Base-by-base conservation (phyloP, 1,140 invertebrate species). In the Heterodera carotae region DNA sequence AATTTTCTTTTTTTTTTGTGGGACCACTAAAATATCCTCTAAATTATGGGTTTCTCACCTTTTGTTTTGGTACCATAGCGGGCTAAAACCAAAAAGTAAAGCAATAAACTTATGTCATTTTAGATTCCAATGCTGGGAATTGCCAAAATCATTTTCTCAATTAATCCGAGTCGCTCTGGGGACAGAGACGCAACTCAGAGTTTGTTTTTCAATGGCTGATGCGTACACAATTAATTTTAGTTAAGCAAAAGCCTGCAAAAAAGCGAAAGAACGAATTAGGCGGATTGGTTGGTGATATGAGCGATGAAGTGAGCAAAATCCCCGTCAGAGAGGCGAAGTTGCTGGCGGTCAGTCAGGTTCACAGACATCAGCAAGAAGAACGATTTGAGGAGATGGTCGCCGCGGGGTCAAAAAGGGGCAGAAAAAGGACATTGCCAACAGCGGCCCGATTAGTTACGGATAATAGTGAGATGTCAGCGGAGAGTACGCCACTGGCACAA, bases 251-350 rank as follows among this genome's bases (percentile, higher is more conserved):
- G 18, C 64, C 66, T 7, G n/a, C 31, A 7, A 76, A 75, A 69
- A 68, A 43, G 27, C 43, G 72, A 29, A 74, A 64, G 39, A 74
- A 39, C n/a, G 72, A 74, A 62, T 62, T 74, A 15, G 72, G 72
- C 43, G 72, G 72, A 8, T 33, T 74, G 59, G 56, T 34, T 33
- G 59, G 69, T 76, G 43, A 60, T n/a, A 31, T 34, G 22, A 66
- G 5, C 29, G 33, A 31, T 22, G 62, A 66, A 15, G 27, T 66
- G 27, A 34, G 22, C 62, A 66, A 66, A 66, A 66, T 66, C 25
- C 15, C 62, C 27, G 62, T 22, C 29, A 29, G 62, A 15, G 62
- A 66, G 33, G 62, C 62, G 2, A 66, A 66, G 33, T 34, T 66
- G 62, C 22, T 66, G 62, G 62, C 62, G 6, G 62, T 22, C 62